Percentiles rank a stretch among this genome's conserved stretches.
phyloP scores from a whole-genome alignment of 23 tunicate genomes.

The Ascidia mentula region DNA sequence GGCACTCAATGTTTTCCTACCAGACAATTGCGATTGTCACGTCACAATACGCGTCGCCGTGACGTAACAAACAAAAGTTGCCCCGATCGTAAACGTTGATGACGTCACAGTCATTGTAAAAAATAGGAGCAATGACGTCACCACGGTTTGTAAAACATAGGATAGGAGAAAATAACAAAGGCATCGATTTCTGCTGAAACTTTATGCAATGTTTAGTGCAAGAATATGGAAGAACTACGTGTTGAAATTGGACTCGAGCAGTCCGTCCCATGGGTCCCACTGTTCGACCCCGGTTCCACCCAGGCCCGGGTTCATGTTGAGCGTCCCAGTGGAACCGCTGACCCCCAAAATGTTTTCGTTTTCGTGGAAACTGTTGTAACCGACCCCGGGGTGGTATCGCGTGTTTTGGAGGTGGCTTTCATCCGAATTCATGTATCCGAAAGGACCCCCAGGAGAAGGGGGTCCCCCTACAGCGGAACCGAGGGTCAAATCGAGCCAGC shows the following conservation, averaged over 20 bases:
- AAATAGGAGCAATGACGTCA: too few relatives aligned
- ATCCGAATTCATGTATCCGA: conserved; percentile 18
- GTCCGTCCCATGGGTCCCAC: conserved; percentile 50
- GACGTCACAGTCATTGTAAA: too few relatives aligned
- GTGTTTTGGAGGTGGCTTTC: conserved; percentile 3
- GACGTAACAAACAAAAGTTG: too few relatives aligned
- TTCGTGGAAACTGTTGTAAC: conserved; percentile 38
- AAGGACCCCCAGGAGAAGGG: conserved; percentile 49
- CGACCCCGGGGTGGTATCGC: neutral
- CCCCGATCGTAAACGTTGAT: too few relatives aligned
- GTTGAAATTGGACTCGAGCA: conserved; percentile 31
- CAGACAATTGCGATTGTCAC: too few relatives aligned
- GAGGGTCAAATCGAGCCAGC: conserved; percentile 73
- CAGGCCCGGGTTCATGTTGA: conserved; percentile 22
- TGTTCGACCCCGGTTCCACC: conserved; percentile 19
- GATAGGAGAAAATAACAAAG: neutral
- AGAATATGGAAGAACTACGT: neutral
- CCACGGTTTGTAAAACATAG: too few relatives aligned
- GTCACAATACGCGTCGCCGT: too few relatives aligned
- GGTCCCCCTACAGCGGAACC: conserved; percentile 53
- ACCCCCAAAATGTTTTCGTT: conserved; percentile 22
- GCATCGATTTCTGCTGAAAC: too few relatives aligned
- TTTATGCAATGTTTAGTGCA: neutral
- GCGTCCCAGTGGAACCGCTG: conserved; percentile 34
- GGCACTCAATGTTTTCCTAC: too few relatives aligned